Evolutionary conservation across 2,888 invertebrate species (phyloP).

Genomic region (Polyommatus icarus): DNA sequence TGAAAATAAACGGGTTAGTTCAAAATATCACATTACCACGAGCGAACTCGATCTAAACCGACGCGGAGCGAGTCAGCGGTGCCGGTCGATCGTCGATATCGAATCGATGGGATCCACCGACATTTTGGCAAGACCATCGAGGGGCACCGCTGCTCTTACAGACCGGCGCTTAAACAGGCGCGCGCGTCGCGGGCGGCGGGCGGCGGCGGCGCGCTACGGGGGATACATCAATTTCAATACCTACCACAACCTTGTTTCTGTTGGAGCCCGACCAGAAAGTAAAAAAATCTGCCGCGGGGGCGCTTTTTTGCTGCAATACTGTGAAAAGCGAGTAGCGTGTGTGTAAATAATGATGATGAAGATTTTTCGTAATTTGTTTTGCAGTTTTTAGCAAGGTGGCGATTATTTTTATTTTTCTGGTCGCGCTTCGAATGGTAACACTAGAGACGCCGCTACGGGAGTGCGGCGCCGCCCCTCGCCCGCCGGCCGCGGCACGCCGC

Average conservation of each 20-base stretch:
- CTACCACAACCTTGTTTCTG: constrained; percentile 79
- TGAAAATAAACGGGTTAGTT: constrained; percentile 70
- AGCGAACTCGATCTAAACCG: constrained; percentile 79
- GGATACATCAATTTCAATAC: constrained; percentile 74
- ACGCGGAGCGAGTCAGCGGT: not conserved
- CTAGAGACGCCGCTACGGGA: constrained; percentile 62
- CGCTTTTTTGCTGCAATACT: not conserved
- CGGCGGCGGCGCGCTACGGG: constrained; percentile 55
- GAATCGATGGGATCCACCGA: constrained; percentile 46
- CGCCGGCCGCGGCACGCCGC: constrained; percentile 60
- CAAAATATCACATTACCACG: constrained; percentile 80
- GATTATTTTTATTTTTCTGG: not conserved
- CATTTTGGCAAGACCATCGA: constrained; percentile 8
- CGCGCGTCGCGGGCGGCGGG: not conserved
- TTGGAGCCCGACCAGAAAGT: constrained; percentile 35
- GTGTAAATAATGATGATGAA: not conserved
- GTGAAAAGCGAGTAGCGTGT: not conserved
- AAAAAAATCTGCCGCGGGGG: not conserved
- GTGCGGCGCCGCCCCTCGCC: constrained; percentile 50
- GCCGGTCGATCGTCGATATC: not conserved
- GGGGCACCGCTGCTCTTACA: not conserved
- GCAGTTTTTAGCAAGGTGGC: not conserved
- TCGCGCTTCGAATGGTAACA: constrained; percentile 59
- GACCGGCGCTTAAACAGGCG: not conserved
- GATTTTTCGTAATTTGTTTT: not conserved